Percentiles rank a stretch among this genome's conserved stretches.
phyloP scores from a whole-genome alignment of 2,113 vertebrate species.

The Oreocharis arfaki region DNA sequence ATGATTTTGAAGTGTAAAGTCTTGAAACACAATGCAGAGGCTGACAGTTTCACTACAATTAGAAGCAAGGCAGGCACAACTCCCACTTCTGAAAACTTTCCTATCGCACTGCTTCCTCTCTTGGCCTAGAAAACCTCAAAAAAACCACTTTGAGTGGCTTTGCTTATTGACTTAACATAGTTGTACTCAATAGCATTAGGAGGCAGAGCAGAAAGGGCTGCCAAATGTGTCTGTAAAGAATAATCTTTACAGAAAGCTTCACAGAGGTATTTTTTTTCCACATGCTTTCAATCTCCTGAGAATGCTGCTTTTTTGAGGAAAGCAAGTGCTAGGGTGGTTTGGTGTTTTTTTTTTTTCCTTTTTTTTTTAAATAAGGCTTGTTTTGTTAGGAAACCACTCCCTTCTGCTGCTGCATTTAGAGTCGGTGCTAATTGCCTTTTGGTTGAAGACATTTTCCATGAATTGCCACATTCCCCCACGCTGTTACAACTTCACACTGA shows the following conservation, averaged over 20 bases:
- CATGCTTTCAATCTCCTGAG: slow-evolving; percentile 17
- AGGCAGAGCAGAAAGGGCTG: slow-evolving; percentile 3
- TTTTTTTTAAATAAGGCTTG: not conserved
- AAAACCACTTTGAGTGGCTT: not conserved
- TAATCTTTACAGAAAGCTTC: slow-evolving; percentile 20
- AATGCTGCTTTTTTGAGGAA: slow-evolving; percentile 20
- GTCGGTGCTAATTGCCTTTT: slow-evolving; percentile 37
- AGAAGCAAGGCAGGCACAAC: slow-evolving; percentile 50
- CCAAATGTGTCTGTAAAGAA: slow-evolving; percentile 18
- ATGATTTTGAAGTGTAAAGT: slow-evolving; percentile 73
- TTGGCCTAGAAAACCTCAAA: slow-evolving; percentile 37
- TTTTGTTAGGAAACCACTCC: slow-evolving; percentile 65
- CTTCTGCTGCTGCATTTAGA: slow-evolving; percentile 47
- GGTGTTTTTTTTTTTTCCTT: not conserved
- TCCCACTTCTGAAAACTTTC: slow-evolving; percentile 63
- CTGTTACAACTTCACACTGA: slow-evolving; percentile 8
- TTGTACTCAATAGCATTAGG: not conserved
- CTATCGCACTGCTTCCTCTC: slow-evolving; percentile 22
- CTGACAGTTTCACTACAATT: slow-evolving; percentile 72
- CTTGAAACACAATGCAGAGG: slow-evolving; percentile 58
- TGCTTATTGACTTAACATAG: slow-evolving; percentile 17
- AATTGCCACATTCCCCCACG: slow-evolving; percentile 45
- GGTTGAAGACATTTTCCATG: slow-evolving; percentile 39
- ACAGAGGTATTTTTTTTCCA: not conserved
- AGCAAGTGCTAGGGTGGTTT: not conserved